Conservation (phyloP, 2,113 vertebrate genomes). For the Anolis sagrei region DNA sequence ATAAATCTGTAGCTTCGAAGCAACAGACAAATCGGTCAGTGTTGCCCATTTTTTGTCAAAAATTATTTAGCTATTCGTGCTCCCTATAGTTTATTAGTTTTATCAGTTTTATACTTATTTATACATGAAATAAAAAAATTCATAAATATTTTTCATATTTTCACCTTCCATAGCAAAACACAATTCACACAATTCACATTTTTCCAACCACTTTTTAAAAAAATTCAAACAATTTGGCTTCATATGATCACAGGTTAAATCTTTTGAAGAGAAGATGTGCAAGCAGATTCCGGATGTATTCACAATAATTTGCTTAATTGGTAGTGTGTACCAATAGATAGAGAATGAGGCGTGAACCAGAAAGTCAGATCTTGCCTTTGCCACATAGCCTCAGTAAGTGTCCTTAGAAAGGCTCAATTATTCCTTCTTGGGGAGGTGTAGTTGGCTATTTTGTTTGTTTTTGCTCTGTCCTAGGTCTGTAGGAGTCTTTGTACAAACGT, state of each 20-base stretch:
- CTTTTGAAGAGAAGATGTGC: not conserved
- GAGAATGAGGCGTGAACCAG: not conserved
- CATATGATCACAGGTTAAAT: not conserved
- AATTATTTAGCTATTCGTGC: no score
- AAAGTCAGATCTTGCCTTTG: not conserved
- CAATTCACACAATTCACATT: not conserved
- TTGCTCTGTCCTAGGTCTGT: no score
- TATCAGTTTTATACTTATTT: no score
- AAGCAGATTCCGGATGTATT: not conserved
- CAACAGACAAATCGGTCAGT: no score
- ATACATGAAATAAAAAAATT: no score
- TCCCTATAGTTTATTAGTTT: no score
- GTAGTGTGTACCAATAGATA: not conserved
- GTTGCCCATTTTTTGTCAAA: no score
- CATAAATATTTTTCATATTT: not conserved
- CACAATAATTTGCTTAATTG: constrained; percentile 14
- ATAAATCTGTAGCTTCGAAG: no score
- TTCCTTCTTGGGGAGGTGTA: not conserved
- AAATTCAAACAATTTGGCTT: not conserved
- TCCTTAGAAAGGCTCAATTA: not conserved
- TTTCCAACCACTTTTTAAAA: not conserved
- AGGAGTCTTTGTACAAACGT: no score
- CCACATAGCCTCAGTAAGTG: not conserved
- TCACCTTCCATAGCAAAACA: not conserved
- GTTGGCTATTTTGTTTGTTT: no score